These are phyloP conservation scores for Anoplolepis gracilipes DNA, from an alignment of 1,140 invertebrate species.

Conservation along the genomic window DNA sequence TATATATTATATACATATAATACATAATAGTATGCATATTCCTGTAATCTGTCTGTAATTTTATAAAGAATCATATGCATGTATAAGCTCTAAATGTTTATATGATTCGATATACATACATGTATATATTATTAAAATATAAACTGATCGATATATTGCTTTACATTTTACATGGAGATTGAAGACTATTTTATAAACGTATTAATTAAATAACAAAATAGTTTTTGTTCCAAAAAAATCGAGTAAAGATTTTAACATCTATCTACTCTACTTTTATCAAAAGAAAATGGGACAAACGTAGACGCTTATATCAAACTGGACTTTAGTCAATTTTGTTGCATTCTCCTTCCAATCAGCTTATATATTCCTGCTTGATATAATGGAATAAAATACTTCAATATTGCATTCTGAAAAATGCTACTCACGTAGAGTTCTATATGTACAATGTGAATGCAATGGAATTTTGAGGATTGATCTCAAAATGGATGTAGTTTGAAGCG, in stretches of 20 bases:
- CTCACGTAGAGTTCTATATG: constrained; percentile 14
- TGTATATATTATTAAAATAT: neutral
- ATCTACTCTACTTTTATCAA: neutral
- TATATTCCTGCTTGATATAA: constrained; percentile 49
- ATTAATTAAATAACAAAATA: neutral
- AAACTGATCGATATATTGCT: neutral
- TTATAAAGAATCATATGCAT: too few species aligned
- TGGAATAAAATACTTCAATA: constrained; percentile 42
- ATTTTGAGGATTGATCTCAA: constrained; percentile 55
- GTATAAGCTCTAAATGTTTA: too few species aligned
- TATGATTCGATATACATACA: too few species aligned
- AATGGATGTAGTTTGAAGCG: constrained; percentile 41
- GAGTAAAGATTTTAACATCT: neutral
- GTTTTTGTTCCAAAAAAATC: neutral
- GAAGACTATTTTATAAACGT: neutral
- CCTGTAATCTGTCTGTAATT: too few species aligned
- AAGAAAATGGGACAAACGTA: neutral
- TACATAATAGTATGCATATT: too few species aligned
- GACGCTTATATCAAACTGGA: constrained; percentile 28
- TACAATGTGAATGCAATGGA: constrained; percentile 51
- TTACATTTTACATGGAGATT: neutral
- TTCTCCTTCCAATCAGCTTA: constrained; percentile 43
- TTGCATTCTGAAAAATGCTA: constrained; percentile 40
- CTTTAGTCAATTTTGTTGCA: constrained; percentile 30
- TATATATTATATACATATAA: neutral